Base-by-base conservation (phyloP, 2,113 vertebrate species). In the Dryoscopus gambensis region DNA sequence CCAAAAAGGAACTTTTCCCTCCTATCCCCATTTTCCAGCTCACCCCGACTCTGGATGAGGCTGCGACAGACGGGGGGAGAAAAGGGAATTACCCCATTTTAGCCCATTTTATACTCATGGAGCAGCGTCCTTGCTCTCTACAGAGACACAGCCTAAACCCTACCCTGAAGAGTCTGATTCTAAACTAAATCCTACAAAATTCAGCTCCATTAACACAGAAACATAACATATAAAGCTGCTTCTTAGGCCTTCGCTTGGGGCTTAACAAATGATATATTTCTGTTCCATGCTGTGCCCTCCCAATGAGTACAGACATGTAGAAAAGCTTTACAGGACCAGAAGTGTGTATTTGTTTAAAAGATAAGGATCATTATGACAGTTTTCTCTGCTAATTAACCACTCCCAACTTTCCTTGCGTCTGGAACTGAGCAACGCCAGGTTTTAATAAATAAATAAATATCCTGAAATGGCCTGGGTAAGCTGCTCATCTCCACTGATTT, bases 41-140 rank as follows among this genome's bases (percentile, higher is more conserved):
- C 37, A 50, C 6, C 25, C 24, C 28, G 37, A 15, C 7, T 28
- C n/a, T 10, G 30, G 17, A 15, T 30, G 53, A 53, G 20, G 9
- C 37, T 2, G 4, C 33, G 15, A 8, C 5, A 21, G 4, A 17
- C 0, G 8, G 2, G 6, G 5, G 5, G 13, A 3, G 2, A 16
- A 37, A 78, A 47, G 33, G 11, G 10, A 85, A 89, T 47, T 8
- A 55, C 1, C 10, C 13, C 28, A 14, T 9, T 86, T 57, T 9
- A 60, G 18, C 24, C 44, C 13, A 39, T 20, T 37, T 49, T 46
- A 21, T 33, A 40, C 31, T 62, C n/a, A 10, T 1, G 5, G 37
- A 47, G 15, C 3, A 42, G 42, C 33, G 14, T 10, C 23, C 33
- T 35, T 35, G 46, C 33, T 50, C 50, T 65, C 46, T n/a, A 20